Base-by-base conservation (phyloP, 2,888 invertebrate genomes). In the Linnaemya vulpina region DNA sequence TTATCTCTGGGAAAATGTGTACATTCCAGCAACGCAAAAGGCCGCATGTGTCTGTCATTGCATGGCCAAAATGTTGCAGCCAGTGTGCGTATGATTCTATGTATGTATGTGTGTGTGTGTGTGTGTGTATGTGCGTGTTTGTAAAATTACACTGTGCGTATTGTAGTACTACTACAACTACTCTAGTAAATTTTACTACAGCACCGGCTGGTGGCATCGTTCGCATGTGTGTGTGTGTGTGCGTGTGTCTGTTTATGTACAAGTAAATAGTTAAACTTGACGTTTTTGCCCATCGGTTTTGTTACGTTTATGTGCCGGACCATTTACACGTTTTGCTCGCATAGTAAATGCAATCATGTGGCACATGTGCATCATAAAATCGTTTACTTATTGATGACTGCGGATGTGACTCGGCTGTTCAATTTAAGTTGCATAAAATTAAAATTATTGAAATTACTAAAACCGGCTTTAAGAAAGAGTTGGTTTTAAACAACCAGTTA, bases 261-360 rank as follows among this genome's bases (percentile, higher is more conserved):
- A 30, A 58, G 30, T 30, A 35, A 40, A 51, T 65, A 55, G 65
- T 73, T 65, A 74, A 80, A 74, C 58, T 80, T 74, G 67, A 67
- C 60, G 30, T 67, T 67, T 80, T 60, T 40, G 38, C 38, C 60
- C 58, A 80, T 73, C 55, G 49, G 55, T 20, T n/a, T n/a, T 38
- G 55, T 67, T 82, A 63, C 76, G 55, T 60, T 76, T 58, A 58
- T 76, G n/a, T 76, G 38, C 25, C 49, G 51, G 49, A 51, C 30
- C 38, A 83, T 77, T 77, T 67, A 43, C 82, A 83, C 76, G 76
- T 77, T 73, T 71, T 71, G 22, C 49, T 76, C 65, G 1, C 13
- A 77, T 83, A 77, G 65, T 73, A 83, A 73, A 71, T 83, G 71
- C 65, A 71, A 71, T 83, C 65, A 77, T 77, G 51, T 65, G 65